Evolutionary conservation across 2,888 invertebrate genomes (phyloP).

Genomic region (Elgonia sp.): DNA sequence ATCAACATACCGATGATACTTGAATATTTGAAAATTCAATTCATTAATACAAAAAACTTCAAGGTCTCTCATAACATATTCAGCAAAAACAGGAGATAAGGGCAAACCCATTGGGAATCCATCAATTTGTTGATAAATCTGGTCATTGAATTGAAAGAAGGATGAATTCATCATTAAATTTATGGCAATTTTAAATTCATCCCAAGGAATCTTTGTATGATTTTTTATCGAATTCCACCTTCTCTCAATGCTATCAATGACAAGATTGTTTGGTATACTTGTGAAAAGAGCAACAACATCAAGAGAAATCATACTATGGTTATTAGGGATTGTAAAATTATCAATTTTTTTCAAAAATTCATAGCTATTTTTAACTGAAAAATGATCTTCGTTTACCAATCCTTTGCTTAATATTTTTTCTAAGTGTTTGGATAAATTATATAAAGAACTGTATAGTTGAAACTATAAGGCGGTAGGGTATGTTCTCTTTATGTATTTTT

Average conservation of each 20-base stretch:
- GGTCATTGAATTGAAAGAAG: background rate
- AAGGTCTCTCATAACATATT: slow-evolving; percentile 1
- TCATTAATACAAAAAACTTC: background rate
- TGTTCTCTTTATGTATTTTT: background rate
- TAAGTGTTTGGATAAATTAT: background rate
- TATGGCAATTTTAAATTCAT: background rate
- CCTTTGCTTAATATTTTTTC: background rate
- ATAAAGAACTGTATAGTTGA: background rate
- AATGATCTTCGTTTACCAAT: background rate
- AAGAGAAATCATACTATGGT: background rate
- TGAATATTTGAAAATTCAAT: too few relatives aligned
- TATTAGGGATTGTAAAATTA: background rate
- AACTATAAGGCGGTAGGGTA: background rate
- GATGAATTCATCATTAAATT: background rate
- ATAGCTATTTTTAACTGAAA: slow-evolving; percentile 6
- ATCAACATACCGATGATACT: background rate
- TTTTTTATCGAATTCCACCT: background rate
- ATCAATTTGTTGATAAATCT: slow-evolving; percentile 5
- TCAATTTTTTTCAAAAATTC: background rate
- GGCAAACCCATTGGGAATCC: slow-evolving; percentile 3
- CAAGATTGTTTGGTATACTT: background rate
- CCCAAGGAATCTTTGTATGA: background rate
- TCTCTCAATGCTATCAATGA: background rate
- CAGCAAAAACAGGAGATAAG: background rate
- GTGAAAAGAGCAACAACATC: slow-evolving; percentile 3